Base-by-base conservation (phyloP, 1,140 invertebrate species). In the Ctenoplectra terminalis region DNA sequence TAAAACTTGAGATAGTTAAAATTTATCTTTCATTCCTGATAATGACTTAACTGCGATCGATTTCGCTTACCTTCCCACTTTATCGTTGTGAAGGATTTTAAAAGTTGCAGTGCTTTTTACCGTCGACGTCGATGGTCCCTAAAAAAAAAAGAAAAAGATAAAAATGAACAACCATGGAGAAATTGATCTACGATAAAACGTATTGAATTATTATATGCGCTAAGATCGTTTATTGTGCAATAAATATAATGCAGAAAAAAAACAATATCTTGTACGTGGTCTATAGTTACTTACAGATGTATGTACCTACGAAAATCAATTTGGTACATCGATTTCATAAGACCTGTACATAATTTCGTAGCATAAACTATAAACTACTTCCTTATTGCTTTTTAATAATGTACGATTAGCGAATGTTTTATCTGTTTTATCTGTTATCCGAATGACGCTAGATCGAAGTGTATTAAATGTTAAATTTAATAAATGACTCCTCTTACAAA, bases 41-140 rank as follows among this genome's bases (percentile, higher is more conserved):
- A 50, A 13, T 29, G n/a, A 46, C 20, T 67, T 13, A n/a, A 29
- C 6, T n/a, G 9, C 1, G 7, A 46, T 26, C 1, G 4, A 20
- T 56, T 70, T 23, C 5, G 37, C 67, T 78, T 87, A 93, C 86
- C 96, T 95, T 76, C 96, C 96, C n/a, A 96, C 95, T 91, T 94
- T 94, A 52, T 95, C 95, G 90, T 95, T 96, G 63, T 89, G 91
- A 81, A 93, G 88, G 79, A 94, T 85, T 76, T 92, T 91, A 76
- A 92, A 93, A 20, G 91, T 86, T 63, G 20, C 61, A 2, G 77
- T 37, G 2, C 56, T 48, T 48, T 63, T 76, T 29, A 17, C 56
- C 15, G 34, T 23, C 20, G 43, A 15, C 4, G 26, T 60, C 15
- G 50, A 43, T 1, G 15, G 13, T 23, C 31, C 23, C 54, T 66